Evolutionary conservation across 2,888 invertebrate genomes (phyloP), one percentile per base, ranked within the genome.

Genomic region (Spisula subtruncata): DNA sequence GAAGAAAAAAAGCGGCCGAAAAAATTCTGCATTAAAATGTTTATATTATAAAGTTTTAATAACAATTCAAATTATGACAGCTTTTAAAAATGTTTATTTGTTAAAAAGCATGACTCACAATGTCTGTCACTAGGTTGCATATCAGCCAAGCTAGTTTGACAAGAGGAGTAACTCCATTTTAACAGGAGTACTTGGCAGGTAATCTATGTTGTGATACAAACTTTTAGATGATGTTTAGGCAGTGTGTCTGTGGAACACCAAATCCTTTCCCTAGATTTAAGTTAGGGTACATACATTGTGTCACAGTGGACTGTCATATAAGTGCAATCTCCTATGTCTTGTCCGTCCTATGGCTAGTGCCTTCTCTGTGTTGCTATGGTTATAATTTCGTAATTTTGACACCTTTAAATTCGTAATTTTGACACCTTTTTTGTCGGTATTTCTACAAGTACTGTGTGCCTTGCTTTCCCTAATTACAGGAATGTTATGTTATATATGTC

Each of bases 321-420:
- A 83, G 83, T 83, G 83, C 83, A 83, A 83, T 83, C 66, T 83
- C 66, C 46, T n/a, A 25, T 66, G 66, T 66, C 46, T 83, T 18
- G 60, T 81, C 32, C 29, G 35, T 56, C 32, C n/a, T 66, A 66
- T 66, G 60, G 60, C 60, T 66, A 25, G 60, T 66, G 60, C 60
- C 60, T 66, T 66, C 60, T 66, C 25, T 66, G 8, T 25, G 25
- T 66, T 66, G n/a, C 60, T 25, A 25, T 25, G 25, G 60, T 66
- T n/a, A 25, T 25, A 25, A 25, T 25, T 41, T 25, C 12, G 60
- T 66, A 25, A 56, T 56, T 20, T 25, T 4, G n/a, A 6, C 25
- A 25, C n/a, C n/a, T n/a, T n/a, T 25, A 25, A 25, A 66, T 41
- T 25, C 12, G 60, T 66, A 25, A 56, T 56, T 20, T 25, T 4